Conservation (phyloP, 1,140 invertebrate species). For the Brachionus sp. region DNA sequence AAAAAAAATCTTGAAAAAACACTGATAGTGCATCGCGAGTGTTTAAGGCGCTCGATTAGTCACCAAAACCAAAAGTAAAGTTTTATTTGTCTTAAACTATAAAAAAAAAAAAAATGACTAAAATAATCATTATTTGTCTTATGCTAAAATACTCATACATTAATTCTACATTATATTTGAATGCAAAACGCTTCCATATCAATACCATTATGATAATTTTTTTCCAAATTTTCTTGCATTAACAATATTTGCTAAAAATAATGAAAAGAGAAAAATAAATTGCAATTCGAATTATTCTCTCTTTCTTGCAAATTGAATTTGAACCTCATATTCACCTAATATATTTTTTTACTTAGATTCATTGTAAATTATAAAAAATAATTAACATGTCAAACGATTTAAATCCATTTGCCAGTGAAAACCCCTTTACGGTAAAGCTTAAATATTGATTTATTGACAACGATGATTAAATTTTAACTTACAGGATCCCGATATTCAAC, state of each 20-base stretch:
- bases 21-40: not conserved
- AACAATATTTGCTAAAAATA: not conserved
- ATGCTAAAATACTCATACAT: not conserved
- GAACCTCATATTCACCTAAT: not conserved
- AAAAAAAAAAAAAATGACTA: not conserved
- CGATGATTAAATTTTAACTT: not conserved
- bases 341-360: not conserved
- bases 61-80: not conserved
- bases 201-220: slow-evolving; percentile 19
- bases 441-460: not conserved
- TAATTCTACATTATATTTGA: not conserved
- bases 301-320: not conserved
- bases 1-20: not conserved
- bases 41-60: not conserved
- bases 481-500: slow-evolving; percentile 7
- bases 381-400: slow-evolving; percentile 29
- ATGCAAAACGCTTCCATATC: slow-evolving; percentile 33
- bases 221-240: not conserved
- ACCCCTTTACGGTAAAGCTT: not conserved
- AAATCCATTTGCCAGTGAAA: slow-evolving; percentile 22
- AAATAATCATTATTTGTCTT: not conserved
- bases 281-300: not conserved
- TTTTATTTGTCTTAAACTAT: not conserved
- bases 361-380: not conserved
- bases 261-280: not conserved